Evolutionary conservation across 2,888 invertebrate species (phyloP), one percentile per base, ranked within the genome.

Genomic region (Branchipolynoe longqiensis): DNA sequence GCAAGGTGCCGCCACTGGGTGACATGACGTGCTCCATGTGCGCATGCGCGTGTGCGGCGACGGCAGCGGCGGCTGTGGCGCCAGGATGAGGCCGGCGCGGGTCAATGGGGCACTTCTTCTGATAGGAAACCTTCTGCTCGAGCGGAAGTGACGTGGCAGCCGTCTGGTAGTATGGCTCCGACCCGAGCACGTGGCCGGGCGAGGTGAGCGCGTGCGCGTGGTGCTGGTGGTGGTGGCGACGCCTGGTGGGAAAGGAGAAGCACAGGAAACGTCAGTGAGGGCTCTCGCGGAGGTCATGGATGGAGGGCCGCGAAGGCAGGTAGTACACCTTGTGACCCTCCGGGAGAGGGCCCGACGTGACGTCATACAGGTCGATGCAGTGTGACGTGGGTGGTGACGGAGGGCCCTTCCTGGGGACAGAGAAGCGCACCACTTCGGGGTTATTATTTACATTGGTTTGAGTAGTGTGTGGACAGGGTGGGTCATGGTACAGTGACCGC

Each of bases 171-270:
- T 78, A 78, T 25, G 78, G 78, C 78, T 78, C 78, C 0, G 78
- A 54, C n/a, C n/a, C n/a, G 48, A 48, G 48, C 41, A 25, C 78
- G 48, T 54, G 54, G 12, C 54, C 78, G n/a, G 78, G 78, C 3
- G 48, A 48, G 14, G 78, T 48, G n/a, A 12, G 12, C 54, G n/a
- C n/a, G n/a, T n/a, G n/a, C n/a, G n/a, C n/a, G n/a, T n/a, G n/a
- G n/a, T n/a, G n/a, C n/a, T n/a, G n/a, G n/a, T n/a, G n/a, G 73
- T 38, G 73, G 38, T 69, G 33, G 28, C 78, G 78, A 41, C 54
- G n/a, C 78, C 78, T 78, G 78, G 54, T 78, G 33, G 78, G 78
- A 78, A 78, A 78, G 78, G 78, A 78, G 78, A 78, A 78, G 78
- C 78, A 78, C 78, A 78, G 78, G 78, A 54, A 48, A 78, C 78